Base-by-base conservation (phyloP, 1,140 invertebrate genomes). In the Musca vetustissima region DNA sequence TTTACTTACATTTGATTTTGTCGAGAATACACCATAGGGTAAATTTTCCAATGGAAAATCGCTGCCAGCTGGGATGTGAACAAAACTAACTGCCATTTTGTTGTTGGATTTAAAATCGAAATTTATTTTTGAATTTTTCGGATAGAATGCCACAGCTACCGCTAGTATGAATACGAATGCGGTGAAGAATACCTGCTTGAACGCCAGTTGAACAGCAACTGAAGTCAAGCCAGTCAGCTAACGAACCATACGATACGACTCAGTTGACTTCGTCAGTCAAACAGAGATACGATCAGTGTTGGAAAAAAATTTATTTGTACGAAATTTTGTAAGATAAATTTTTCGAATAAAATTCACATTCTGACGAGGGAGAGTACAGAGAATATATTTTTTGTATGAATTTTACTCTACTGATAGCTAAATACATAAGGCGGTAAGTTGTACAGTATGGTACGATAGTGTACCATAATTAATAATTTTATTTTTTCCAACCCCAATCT, bases 1-100 rank as follows among this genome's bases (percentile, higher is more conserved):
- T n/a, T n/a, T n/a, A 91, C 93, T 94, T 86, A 98, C 95, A 85
- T 97, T 91, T 68, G 88, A 84, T 22, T 83, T 71, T 1, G 94
- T 96, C 15, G 95, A 96, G 83, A 99, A 99, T 4, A 99, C 89
- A 65, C 97, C 97, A 84, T 98, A 99, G 0, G 97, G 97, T 25
- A 98, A 84, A 89, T 99, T 99, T 85, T 98, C 88, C 73, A 98
- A 90, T 0, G 97, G 91, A 86, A 98, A 99, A 85, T 98, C 92
- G 15, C 81, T 83, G 36, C 75, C 76, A 15, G 28, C 71, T 14
- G 78, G 78, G 57, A 82, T 72, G 66, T 75, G 71, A 24, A 83
- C 78, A 74, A 82, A 83, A 69, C 77, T 80, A 14, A 57, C 65
- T 14, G 64, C 57, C 72, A 73, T 74, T 71, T 67, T 61, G n/a